These are phyloP conservation scores for Orthonevra nobilis DNA, from an alignment of 2,888 invertebrate species.

Conservation along the genomic window DNA sequence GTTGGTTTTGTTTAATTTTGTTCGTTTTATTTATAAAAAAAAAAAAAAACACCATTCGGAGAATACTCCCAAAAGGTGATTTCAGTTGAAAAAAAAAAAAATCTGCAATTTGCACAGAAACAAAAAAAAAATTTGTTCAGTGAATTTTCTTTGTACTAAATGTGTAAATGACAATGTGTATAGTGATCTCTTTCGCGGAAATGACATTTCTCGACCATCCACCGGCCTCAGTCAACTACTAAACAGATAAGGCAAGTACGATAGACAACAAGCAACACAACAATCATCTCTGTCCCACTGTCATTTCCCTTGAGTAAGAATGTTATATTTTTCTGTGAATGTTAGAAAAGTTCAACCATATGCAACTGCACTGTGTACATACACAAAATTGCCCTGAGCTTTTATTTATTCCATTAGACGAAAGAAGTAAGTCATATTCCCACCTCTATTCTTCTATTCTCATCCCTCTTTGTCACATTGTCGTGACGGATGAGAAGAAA, in stretches of 20 bases:
- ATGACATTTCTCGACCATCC: slow-evolving; percentile 35
- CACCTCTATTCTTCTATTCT: too few relatives aligned
- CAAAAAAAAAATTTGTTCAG: slow-evolving; percentile 29
- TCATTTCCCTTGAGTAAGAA: slow-evolving; percentile 48
- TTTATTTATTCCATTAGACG: slow-evolving; percentile 1
- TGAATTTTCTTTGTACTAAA: slow-evolving; percentile 53
- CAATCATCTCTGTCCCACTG: too few relatives aligned
- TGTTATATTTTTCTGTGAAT: too few relatives aligned
- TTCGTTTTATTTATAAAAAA: slow-evolving; percentile 59
- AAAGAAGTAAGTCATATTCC: too few relatives aligned
- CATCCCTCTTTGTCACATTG: slow-evolving; percentile 12
- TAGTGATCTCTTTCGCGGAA: slow-evolving; percentile 49
- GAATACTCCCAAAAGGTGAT: slow-evolving; percentile 43
- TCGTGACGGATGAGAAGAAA: slow-evolving; percentile 1
- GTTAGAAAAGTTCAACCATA: slow-evolving; percentile 28
- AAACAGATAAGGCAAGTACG: slow-evolving; percentile 21
- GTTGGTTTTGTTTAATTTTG: slow-evolving; percentile 64
- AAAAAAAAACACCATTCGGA: neutral
- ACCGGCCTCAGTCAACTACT: slow-evolving; percentile 13
- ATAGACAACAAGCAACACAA: too few relatives aligned
- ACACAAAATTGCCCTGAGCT: slow-evolving; percentile 45
- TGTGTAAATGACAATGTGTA: slow-evolving; percentile 19
- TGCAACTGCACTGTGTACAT: slow-evolving; percentile 36
- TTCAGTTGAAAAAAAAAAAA: slow-evolving; percentile 19
- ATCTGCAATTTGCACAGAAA: slow-evolving; percentile 33